Base-by-base conservation (phyloP, 2,888 invertebrate genomes). In the Cacoxenus indagator region DNA sequence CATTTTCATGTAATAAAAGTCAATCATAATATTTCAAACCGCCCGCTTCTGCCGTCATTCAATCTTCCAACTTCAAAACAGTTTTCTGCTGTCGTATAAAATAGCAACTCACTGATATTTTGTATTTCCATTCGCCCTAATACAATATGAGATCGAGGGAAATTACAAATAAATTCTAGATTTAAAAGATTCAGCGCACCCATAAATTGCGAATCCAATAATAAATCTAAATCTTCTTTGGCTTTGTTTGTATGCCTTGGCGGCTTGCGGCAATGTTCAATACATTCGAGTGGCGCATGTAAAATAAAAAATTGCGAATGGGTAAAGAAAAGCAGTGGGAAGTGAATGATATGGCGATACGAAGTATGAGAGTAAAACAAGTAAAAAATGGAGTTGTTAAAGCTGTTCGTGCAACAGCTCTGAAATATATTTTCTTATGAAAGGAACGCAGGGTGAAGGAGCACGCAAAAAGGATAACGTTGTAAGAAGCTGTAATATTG, bases 1-100 rank as follows among this genome's bases (percentile, higher is more conserved):
- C 84, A 72, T 81, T 82, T 80, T 75, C 74, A 69, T 77, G 81
- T 77, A 81, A 82, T 82, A 84, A 82, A 82, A 82, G 82, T 82
- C 82, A 84, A 82, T 82, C 82, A 82, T 82, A 75, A 82, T 82
- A 82, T 75, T 81, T 82, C 81, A 84, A 80, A 14, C 14, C 74
- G 77, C 76, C 75, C 77, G 81, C 76, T 11, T 37, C 14, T 37
- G 5, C 37, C 5, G n/a, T n/a, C n/a, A 11, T 37, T 37, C 37
- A 37, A 37, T 37, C 2, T 37, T 37, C 14, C 37, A 24, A 54
- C 24, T 54, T 54, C 26, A 26, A 24, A 24, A 24, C 4, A 9
- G 26, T 54, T 54, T 54, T 2, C 51, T 24, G 24, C n/a, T n/a
- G n/a, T n/a, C n/a, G n/a, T n/a, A n/a, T n/a, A 43, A 43, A 5